Evolutionary conservation across 1,140 invertebrate genomes (phyloP), one percentile per base, ranked within the genome.

Genomic region (Wiebesia pumilae): DNA sequence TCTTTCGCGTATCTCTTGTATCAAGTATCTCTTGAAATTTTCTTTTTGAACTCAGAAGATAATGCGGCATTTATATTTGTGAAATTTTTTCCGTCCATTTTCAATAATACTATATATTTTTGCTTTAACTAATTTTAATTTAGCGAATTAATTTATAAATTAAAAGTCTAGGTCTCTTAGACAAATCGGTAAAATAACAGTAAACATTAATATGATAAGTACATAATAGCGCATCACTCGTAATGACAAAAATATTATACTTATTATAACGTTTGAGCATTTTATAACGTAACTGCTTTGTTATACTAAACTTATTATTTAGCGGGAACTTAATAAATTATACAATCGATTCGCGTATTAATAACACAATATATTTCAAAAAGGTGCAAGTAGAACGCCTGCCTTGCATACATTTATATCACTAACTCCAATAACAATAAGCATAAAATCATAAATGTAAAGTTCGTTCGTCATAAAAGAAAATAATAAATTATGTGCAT

Each of bases 141-240:
- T 69, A 33, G 0, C 35, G 30, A 33, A 30, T 10, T 35, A 10
- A 33, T 30, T 1, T 14, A 69, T 33, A 24, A 30, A 33, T 40
- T 38, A 38, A 38, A 38, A 7, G 19, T 14, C 1, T 38, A 21
- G 7, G 24, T 16, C 10, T 54, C 10, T 71, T 33, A 40, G 1
- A 24, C 10, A 38, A 21, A 71, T 71, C 21, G 24, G 3, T 71
- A 71, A 71, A 33, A 71, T 38, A 71, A 71, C 40, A 71, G 38
- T 51, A 30, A 82, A 69, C 51, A 51, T 82, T 82, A 71, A 51
- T 69, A 4, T 14, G 81, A 82, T 71, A 82, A 81, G 0, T 71
- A 51, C 81, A 27, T 51, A 82, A 82, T 81, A 12, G 7, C 35
- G 21, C 12, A 51, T 69, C 51, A 69, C 40, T 71, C 33, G 81